Conservation (phyloP, 2,797 vertebrate genomes). For the Lagocephalus sceleratus region DNA sequence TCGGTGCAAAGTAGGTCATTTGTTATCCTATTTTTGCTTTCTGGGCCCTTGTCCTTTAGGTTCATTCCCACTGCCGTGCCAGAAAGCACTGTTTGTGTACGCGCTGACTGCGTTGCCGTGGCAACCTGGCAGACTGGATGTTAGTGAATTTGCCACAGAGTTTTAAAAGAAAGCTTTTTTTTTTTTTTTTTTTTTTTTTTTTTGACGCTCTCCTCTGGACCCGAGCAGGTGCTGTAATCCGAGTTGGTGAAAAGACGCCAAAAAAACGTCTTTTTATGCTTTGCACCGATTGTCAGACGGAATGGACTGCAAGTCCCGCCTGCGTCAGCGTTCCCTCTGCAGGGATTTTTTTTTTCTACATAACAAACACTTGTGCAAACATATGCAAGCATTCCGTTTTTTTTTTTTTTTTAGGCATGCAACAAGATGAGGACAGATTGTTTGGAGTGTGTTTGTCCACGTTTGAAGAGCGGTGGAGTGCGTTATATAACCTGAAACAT, state of each 20-base stretch:
- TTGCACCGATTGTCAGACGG: constrained; percentile 10
- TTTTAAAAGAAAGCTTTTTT: constrained; percentile 19
- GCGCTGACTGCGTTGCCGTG: constrained; percentile 59
- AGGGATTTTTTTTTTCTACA: no score
- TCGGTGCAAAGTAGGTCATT: constrained; percentile 60
- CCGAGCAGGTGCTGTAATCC: constrained; percentile 11
- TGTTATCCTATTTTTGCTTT: constrained; percentile 23
- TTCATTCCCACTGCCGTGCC: constrained; percentile 33
- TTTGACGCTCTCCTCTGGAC: constrained; percentile 13
- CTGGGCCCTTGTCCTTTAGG: constrained; percentile 38
- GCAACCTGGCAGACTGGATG: constrained; percentile 61
- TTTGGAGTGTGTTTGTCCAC: no score
- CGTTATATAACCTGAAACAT: no score
- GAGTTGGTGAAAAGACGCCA: no score
- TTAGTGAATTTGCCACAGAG: constrained; percentile 50
- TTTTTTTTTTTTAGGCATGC: neutral
- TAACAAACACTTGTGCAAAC: neutral
- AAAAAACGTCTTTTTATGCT: no score
- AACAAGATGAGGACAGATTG: no score
- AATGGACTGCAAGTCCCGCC: constrained; percentile 18
- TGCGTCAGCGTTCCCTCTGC: constrained; percentile 12
- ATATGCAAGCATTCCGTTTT: neutral
- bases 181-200: no score
- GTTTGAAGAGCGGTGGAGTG: no score
- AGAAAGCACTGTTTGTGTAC: constrained; percentile 57